Evolutionary conservation across 1,140 invertebrate species (phyloP), one percentile per base, ranked within the genome.

Genomic region (Achroia grisella): DNA sequence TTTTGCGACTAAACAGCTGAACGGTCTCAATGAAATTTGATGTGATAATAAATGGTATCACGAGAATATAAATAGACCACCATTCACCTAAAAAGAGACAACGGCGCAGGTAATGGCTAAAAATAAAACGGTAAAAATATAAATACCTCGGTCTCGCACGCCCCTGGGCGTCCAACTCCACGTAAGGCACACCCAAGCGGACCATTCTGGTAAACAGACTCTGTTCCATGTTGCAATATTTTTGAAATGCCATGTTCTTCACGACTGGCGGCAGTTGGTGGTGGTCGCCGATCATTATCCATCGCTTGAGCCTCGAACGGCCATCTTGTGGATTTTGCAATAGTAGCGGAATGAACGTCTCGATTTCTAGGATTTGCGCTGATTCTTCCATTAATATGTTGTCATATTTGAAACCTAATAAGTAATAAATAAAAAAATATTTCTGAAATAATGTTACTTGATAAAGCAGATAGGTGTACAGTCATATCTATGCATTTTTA

Each of bases 211-310:
- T 97, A 75, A 99, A 99, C 2, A 99, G 87, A 27, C 96, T 98
- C 76, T 99, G 98, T 72, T 99, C 98, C 98, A 99, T 99, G 71
- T 99, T 99, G 4, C 96, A 98, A 82, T 98, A 99, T 76, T 99
- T 99, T 84, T 99, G 97, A 83, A 99, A 99, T 10, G 98, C 98
- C 95, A 99, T 98, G 76, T 99, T 99, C 82, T 99, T 99, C 29
- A 99, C 98, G 8, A 99, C 97, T 0, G 98, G 98, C 0, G 98
- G 98, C 52, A 99, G 87, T 81, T 99, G 98, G 86, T 99, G 97
- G 83, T 99, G 98, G 88, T 99, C 98, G 4, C 98, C 98, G 71
- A 99, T 99, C 98, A 99, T 99, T 41, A 99, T 99, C 98, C 98
- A 99, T 9, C 98, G 90, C 85, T 99, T 99, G 23, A 99, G 81